Conservation (phyloP, 2,113 vertebrate species). For the Ictidomys tridecemlineatus region DNA sequence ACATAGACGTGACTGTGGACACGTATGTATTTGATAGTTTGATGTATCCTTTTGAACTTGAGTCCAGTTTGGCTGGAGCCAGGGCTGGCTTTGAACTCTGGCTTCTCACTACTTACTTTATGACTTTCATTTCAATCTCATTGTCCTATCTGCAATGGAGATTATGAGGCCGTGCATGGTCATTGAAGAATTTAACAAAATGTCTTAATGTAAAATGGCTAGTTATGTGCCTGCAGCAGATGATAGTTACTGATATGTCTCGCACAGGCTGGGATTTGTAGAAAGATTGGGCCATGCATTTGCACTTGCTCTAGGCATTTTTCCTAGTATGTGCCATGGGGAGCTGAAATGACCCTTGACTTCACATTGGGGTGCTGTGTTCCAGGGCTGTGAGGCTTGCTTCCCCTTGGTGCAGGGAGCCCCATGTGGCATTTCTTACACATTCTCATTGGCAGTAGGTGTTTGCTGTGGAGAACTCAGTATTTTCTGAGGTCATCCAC, state of each 20-base stretch:
- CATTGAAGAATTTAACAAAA: neutral
- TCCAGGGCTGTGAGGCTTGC: fast-evolving
- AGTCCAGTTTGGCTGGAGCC: neutral
- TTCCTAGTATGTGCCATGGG: neutral
- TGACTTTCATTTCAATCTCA: neutral
- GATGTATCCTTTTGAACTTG: neutral
- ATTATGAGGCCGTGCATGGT: neutral
- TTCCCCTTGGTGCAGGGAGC: neutral
- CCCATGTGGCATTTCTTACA: neutral
- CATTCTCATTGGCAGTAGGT: neutral
- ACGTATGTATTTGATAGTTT: neutral
- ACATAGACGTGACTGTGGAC: fast-evolving
- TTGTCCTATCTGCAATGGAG: neutral
- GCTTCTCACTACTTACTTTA: neutral
- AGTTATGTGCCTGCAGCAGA: neutral
- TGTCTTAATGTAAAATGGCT: neutral
- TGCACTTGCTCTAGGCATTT: neutral
- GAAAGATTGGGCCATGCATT: neutral
- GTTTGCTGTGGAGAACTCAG: neutral
- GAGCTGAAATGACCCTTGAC: neutral
- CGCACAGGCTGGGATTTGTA: neutral
- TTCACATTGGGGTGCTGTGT: neutral
- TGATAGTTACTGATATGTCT: neutral
- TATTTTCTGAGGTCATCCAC: neutral
- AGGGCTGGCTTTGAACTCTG: neutral